phyloP scores from a whole-genome alignment of 2,888 invertebrate genomes.

The Spatulosminthurus flaviceps region DNA sequence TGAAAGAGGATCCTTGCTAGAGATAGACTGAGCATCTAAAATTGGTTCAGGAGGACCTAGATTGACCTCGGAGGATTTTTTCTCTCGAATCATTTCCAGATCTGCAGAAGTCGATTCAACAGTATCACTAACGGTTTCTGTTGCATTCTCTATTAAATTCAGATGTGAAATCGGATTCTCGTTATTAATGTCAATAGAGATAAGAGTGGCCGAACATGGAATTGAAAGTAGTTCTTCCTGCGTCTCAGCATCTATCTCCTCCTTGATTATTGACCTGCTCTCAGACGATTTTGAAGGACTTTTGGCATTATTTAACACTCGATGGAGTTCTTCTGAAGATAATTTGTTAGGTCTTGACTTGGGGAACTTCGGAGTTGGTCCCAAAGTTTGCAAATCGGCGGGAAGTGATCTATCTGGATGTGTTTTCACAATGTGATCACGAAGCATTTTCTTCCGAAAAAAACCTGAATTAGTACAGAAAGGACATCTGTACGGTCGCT shows the following conservation, averaged over 20 bases:
- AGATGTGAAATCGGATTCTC: constrained; percentile 18
- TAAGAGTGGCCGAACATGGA: neutral
- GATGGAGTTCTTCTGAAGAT: neutral
- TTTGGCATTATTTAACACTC: neutral
- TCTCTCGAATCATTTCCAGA: neutral
- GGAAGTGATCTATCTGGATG: constrained; percentile 59
- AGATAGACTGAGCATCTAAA: neutral
- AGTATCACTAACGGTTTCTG: neutral
- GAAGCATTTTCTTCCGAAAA: constrained; percentile 60
- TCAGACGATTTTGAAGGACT: neutral
- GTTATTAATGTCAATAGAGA: constrained; percentile 16
- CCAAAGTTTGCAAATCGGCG: constrained; percentile 48
- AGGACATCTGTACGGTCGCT: constrained; percentile 60
- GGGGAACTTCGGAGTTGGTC: constrained; percentile 20
- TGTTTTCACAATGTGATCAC: constrained; percentile 57
- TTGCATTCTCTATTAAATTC: neutral
- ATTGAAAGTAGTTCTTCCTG: neutral
- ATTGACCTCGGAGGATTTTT: neutral
- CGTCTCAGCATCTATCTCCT: neutral
- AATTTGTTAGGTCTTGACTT: neutral
- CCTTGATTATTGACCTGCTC: neutral
- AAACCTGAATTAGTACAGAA: constrained; percentile 59
- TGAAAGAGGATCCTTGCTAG: neutral
- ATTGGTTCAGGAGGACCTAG: constrained; percentile 23
- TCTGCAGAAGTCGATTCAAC: neutral